These are phyloP conservation scores for Anoura caudifer DNA, from an alignment of 2,113 vertebrate genomes.

Conservation along the genomic window DNA sequence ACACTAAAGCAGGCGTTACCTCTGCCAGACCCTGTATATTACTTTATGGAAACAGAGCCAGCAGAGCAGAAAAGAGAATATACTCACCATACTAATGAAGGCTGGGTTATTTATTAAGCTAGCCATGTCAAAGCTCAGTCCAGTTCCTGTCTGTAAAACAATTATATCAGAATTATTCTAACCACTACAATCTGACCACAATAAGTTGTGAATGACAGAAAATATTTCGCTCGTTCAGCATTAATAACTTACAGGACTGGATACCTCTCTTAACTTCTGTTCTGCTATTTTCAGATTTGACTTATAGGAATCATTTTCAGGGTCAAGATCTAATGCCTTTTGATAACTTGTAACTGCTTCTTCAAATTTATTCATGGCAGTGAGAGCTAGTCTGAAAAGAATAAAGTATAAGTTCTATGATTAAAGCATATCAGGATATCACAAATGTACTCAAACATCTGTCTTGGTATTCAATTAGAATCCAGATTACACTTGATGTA, in stretches of 20 bases:
- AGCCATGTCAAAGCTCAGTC: slow-evolving; percentile 97
- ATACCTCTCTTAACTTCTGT: slow-evolving; percentile 93
- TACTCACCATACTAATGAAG: slow-evolving; percentile 98
- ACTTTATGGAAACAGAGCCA: neutral
- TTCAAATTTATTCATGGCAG: slow-evolving; percentile 94
- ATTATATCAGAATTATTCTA: slow-evolving; percentile 55
- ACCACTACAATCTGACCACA: slow-evolving; percentile 30
- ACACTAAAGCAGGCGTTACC: too few species aligned
- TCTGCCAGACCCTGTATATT: neutral
- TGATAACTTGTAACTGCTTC: slow-evolving; percentile 96
- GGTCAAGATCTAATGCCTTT: slow-evolving; percentile 95
- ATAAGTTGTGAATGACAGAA: slow-evolving; percentile 9
- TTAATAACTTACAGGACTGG: slow-evolving; percentile 90
- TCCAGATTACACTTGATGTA: neutral
- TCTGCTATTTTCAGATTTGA: slow-evolving; percentile 97
- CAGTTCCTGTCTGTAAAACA: slow-evolving; percentile 90
- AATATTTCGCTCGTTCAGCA: slow-evolving; percentile 15
- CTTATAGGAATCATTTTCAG: slow-evolving; percentile 97
- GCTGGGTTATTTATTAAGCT: slow-evolving; percentile 99
- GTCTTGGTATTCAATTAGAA: neutral
- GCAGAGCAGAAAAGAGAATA: slow-evolving; percentile 29
- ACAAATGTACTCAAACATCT: neutral
- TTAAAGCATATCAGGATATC: neutral
- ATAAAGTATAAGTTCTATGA: slow-evolving; percentile 40
- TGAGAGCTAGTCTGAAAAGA: slow-evolving; percentile 89